A percentile compares a stretch with the other conserved stretches of the same genome.
These are phyloP conservation scores for Cinclus cinclus DNA, from an alignment of 2,113 vertebrate species.

Conservation along the genomic window DNA sequence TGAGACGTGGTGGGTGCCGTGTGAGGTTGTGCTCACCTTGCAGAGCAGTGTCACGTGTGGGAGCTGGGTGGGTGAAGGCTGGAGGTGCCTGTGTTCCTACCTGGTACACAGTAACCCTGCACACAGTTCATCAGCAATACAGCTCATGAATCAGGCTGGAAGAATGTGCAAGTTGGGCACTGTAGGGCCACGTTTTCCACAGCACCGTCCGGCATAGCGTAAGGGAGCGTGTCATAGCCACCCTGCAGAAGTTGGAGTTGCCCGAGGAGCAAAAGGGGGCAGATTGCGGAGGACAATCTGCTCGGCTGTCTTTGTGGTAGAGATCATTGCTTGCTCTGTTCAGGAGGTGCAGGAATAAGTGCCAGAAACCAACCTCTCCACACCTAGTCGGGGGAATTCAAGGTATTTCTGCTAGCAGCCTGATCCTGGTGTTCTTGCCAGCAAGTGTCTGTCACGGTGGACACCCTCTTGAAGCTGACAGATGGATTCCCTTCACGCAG, in stretches of 20 bases:
- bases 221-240: background rate
- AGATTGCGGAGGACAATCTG: background rate
- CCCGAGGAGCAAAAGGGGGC: background rate
- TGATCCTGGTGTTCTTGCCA: background rate
- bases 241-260: background rate
- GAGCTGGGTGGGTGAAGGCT: background rate
- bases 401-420: background rate
- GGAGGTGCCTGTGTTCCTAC: background rate
- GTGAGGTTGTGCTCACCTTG: background rate
- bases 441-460: background rate
- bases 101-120: background rate
- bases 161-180: background rate
- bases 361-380: background rate
- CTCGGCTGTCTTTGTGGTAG: background rate
- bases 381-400: background rate
- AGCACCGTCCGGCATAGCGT: accelerated
- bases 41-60: background rate
- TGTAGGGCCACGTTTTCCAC: background rate
- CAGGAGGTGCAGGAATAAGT: background rate
- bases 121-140: background rate
- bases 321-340: background rate
- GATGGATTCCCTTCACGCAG: background rate
- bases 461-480: background rate
- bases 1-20: accelerated
- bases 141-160: background rate